Percentiles rank a stretch among this genome's conserved stretches.
phyloP scores from a whole-genome alignment of 2,113 vertebrate genomes.

The Loxodonta africana region DNA sequence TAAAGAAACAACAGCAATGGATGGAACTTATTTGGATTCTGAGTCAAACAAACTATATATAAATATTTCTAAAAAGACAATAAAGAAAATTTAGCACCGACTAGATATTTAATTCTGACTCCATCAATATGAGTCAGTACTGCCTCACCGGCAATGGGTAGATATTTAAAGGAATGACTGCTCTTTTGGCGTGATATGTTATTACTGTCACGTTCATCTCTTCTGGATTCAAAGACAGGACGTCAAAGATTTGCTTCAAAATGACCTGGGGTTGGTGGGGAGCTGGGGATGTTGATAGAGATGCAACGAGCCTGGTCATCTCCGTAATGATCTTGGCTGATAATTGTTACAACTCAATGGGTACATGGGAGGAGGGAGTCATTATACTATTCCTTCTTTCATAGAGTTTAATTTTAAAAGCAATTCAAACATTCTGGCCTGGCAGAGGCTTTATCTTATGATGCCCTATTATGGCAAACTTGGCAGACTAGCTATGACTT shows the following conservation, averaged over 20 bases:
- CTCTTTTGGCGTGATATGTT: background rate
- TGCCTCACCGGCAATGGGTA: too few species aligned
- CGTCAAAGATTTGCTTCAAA: too few species aligned
- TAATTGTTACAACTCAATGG: too few species aligned
- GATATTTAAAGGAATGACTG: background rate
- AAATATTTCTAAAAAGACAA: too few species aligned
- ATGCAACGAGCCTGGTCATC: background rate
- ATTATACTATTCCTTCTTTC: background rate
- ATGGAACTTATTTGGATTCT: too few species aligned
- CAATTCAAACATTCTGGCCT: background rate
- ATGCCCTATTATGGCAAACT: background rate
- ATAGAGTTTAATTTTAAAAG: background rate
- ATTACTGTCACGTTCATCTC: background rate
- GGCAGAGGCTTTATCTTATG: too few species aligned
- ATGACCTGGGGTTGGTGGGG: background rate
- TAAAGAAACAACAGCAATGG: too few species aligned
- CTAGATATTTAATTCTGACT: too few species aligned
- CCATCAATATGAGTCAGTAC: too few species aligned
- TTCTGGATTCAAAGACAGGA: background rate
- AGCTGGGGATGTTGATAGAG: fast-evolving
- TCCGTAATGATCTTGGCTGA: fast-evolving
- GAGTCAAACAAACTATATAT: too few species aligned
- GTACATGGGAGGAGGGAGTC: background rate
- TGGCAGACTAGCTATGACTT: background rate
- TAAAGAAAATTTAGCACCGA: too few species aligned